phyloP scores from a whole-genome alignment of 2,888 invertebrate genomes.

The Hylaea fasciaria region DNA sequence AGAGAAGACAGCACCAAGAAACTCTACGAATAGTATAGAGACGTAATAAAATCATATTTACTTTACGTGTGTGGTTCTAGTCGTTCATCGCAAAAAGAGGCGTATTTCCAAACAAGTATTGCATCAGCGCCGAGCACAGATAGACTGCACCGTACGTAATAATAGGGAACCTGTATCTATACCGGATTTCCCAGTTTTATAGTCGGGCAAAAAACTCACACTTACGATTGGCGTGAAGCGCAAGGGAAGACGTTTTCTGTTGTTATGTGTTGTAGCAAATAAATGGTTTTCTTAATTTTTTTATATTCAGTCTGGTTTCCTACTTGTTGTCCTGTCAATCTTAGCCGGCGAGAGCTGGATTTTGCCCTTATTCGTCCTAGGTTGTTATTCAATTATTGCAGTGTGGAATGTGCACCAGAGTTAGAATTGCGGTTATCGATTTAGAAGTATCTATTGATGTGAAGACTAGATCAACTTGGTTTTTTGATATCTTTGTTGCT shows the following conservation, averaged over 20 bases:
- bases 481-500: too few species aligned
- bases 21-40: too few species aligned
- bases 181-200: constrained; percentile 59
- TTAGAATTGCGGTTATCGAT: background rate
- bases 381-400: constrained; percentile 16
- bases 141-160: constrained; percentile 33
- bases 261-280: too few species aligned
- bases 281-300: too few species aligned
- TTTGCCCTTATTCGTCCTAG: constrained; percentile 29
- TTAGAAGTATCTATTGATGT: too few species aligned
- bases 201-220: constrained; percentile 44
- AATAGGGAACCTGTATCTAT: constrained; percentile 38
- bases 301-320: constrained; percentile 37
- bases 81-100: constrained; percentile 21
- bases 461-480: too few species aligned
- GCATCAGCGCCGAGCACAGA: constrained; percentile 27
- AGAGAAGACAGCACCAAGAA: too few species aligned
- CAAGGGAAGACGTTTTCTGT: constrained; percentile 36
- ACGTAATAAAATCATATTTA: background rate
- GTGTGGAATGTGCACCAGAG: background rate
- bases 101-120: constrained; percentile 32
- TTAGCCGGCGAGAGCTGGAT: constrained; percentile 23
- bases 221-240: constrained; percentile 23
- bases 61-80: constrained; percentile 13
- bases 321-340: constrained; percentile 40